Percentiles rank a stretch among this genome's conserved stretches.
These are phyloP conservation scores for Nemoura dubitans DNA, from an alignment of 2,888 invertebrate species.

Conservation along the genomic window DNA sequence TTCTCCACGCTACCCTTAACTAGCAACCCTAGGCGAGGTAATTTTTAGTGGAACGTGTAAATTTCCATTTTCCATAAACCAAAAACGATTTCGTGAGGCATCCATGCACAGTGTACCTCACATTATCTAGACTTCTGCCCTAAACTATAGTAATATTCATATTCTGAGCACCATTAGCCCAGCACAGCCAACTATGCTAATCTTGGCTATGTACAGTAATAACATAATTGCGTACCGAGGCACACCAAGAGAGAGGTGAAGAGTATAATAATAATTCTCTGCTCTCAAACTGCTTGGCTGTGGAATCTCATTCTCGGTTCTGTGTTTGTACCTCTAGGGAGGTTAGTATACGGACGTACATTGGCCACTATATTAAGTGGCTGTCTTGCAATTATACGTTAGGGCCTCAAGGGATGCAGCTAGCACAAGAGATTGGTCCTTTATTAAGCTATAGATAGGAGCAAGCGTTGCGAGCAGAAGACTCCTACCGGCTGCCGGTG, in stretches of 20 bases:
- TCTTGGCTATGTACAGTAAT: slow-evolving; percentile 34
- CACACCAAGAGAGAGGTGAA: background rate
- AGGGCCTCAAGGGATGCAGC: background rate
- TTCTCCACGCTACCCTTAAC: background rate
- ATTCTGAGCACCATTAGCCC: background rate
- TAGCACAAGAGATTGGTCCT: slow-evolving; percentile 4
- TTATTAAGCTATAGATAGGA: slow-evolving; percentile 5
- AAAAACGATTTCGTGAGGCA: background rate
- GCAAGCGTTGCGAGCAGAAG: background rate
- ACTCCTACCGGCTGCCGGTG: background rate
- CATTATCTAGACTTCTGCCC: slow-evolving; percentile 8
- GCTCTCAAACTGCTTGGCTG: slow-evolving; percentile 15
- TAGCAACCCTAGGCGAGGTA: background rate
- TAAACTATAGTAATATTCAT: slow-evolving; percentile 27
- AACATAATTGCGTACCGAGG: slow-evolving; percentile 26
- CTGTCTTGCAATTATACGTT: slow-evolving; percentile 34
- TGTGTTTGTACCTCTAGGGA: slow-evolving; percentile 2
- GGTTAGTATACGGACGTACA: slow-evolving; percentile 18
- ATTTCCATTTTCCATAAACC: background rate
- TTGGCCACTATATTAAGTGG: slow-evolving; percentile 25
- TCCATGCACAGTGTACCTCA: slow-evolving; percentile 9
- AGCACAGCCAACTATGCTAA: slow-evolving; percentile 21
- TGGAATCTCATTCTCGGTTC: slow-evolving; percentile 26
- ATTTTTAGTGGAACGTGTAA: background rate
- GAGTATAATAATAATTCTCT: slow-evolving; percentile 28